Percentiles rank a stretch among this genome's conserved stretches.
These are phyloP conservation scores for Sericinus montela DNA, from an alignment of 2,888 invertebrate species.

Conservation along the genomic window DNA sequence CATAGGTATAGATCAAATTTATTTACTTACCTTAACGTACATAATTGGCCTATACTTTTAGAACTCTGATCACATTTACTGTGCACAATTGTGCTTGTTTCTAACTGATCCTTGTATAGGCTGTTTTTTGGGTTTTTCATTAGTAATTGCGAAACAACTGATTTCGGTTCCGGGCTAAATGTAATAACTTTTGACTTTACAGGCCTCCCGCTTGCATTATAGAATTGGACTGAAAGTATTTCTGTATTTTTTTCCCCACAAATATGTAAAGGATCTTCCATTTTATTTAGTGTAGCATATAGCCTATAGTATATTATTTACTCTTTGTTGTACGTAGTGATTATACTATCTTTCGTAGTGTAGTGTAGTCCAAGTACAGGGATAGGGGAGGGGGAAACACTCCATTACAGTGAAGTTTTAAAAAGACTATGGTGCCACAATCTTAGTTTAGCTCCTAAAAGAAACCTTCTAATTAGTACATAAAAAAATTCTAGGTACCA, in stretches of 20 bases:
- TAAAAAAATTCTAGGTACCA: too few species aligned
- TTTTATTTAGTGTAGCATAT: too few species aligned
- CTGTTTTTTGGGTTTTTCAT: constrained; percentile 23
- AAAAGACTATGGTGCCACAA: too few species aligned
- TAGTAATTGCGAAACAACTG: constrained; percentile 53
- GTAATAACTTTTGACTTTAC: constrained; percentile 34
- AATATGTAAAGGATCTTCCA: constrained; percentile 5
- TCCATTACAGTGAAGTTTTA: too few species aligned
- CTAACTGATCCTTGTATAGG: neutral
- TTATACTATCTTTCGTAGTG: too few species aligned
- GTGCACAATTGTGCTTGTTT: neutral
- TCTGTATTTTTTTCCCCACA: neutral
- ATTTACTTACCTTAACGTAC: constrained; percentile 22
- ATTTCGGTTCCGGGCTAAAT: constrained; percentile 55
- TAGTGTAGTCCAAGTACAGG: too few species aligned
- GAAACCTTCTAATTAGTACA: too few species aligned
- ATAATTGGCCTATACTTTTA: constrained; percentile 6
- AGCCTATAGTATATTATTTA: too few species aligned
- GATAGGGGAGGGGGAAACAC: too few species aligned
- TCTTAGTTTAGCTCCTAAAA: too few species aligned
- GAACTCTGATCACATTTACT: neutral
- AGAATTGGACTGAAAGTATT: constrained; percentile 4
- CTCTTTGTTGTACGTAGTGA: too few species aligned
- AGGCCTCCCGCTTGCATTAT: constrained; percentile 46
- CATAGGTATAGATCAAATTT: neutral